phyloP scores from a whole-genome alignment of 1,140 invertebrate genomes.

The Orussus abietinus region DNA sequence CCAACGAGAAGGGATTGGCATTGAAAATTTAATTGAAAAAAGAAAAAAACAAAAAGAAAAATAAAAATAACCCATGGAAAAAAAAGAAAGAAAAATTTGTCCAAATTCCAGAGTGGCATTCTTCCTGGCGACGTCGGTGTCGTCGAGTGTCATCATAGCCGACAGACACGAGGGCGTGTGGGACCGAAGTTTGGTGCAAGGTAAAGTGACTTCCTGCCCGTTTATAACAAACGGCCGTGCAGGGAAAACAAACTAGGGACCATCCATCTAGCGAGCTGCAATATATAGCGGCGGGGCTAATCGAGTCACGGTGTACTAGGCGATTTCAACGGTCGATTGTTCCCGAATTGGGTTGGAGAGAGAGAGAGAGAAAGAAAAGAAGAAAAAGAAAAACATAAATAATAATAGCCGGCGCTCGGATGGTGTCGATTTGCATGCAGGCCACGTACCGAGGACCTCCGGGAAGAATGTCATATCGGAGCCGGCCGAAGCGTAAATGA shows the following conservation, averaged over 20 bases:
- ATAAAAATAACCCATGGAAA: no score
- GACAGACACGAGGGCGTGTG: constrained; percentile 78
- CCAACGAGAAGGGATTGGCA: background rate
- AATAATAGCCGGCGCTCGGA: background rate
- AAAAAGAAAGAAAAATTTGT: no score
- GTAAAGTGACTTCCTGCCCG: no score
- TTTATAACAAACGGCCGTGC: no score
- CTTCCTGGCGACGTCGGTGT: constrained; percentile 75
- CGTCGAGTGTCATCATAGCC: constrained; percentile 73
- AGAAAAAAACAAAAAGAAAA: no score
- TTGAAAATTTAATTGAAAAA: no score
- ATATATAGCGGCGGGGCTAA: no score
- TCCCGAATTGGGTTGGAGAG: constrained; percentile 8
- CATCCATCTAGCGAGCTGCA: no score
- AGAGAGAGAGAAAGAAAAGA: no score
- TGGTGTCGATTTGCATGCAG: constrained; percentile 7
- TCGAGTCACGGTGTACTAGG: background rate
- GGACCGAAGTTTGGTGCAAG: constrained; percentile 71
- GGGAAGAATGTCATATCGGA: background rate
- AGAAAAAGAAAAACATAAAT: no score
- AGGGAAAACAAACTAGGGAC: no score
- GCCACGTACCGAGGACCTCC: constrained; percentile 3
- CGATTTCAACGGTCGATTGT: constrained; percentile 2
- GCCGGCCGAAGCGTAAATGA: no score
- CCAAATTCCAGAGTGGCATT: constrained; percentile 64